A percentile compares a stretch with the other conserved stretches of the same genome.
Conservation (phyloP, 2,888 invertebrate species). For the Ypsolopha scabrella region DNA sequence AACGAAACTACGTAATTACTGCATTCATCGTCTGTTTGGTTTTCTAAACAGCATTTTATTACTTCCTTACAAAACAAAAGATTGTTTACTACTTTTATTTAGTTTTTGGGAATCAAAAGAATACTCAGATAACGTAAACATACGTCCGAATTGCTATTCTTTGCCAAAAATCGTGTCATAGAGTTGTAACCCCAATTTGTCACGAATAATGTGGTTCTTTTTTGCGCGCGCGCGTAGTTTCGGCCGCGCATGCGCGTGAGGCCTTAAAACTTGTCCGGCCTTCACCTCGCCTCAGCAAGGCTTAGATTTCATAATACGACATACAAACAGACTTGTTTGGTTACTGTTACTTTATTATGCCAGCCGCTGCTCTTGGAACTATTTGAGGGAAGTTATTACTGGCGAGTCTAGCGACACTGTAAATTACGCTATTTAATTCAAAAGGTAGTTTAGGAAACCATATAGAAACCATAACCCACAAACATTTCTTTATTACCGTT, state of each 20-base stretch:
- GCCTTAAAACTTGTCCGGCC: conserved; percentile 36
- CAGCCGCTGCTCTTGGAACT: conserved; percentile 9
- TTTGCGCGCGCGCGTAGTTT: not conserved
- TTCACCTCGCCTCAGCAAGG: conserved; percentile 51
- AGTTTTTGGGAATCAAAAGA: no score
- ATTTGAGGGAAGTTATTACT: not conserved
- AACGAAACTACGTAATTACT: conserved; percentile 22
- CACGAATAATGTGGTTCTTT: not conserved
- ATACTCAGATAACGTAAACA: not conserved
- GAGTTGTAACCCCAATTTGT: not conserved
- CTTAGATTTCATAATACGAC: conserved; percentile 48
- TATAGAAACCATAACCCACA: conserved; percentile 3
- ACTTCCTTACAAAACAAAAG: conserved; percentile 50
- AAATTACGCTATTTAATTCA: no score
- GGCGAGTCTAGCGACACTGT: no score
- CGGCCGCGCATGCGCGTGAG: conserved; percentile 17
- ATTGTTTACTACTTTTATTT: conserved; percentile 5
- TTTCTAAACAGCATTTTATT: conserved; percentile 51
- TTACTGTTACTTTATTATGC: conserved; percentile 23
- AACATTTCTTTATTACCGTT: conserved; percentile 14
- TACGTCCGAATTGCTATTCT: not conserved
- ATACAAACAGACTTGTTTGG: conserved; percentile 33
- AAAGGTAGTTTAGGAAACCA: not conserved
- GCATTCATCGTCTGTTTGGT: conserved; percentile 37
- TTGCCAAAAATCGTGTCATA: not conserved